Conservation (phyloP, 2,797 vertebrate genomes). For the Acrossocheilus fasciatus region DNA sequence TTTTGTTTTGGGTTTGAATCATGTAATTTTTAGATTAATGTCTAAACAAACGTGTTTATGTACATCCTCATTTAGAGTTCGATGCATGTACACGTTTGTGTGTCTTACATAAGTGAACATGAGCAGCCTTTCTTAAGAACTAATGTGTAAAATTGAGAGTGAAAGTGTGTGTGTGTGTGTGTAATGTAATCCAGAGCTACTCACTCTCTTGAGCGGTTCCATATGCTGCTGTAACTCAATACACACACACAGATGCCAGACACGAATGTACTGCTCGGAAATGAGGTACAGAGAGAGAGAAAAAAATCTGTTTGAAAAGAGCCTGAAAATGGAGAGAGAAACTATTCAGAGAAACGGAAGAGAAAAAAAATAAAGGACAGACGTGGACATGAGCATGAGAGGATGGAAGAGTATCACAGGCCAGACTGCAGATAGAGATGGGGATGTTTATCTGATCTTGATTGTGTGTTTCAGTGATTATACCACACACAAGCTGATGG, state of each 20-base stretch:
- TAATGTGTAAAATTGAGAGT: constrained; percentile 6
- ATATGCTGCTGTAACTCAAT: constrained; percentile 56
- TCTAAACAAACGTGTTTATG: neutral
- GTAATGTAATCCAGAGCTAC: constrained; percentile 42
- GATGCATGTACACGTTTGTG: neutral
- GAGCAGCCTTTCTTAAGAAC: neutral
- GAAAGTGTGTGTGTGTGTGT: constrained; percentile 4
- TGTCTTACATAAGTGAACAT: constrained; percentile 20
- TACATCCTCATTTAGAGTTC: neutral
- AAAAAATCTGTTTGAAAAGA: constrained; percentile 2
- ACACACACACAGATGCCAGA: constrained; percentile 49
- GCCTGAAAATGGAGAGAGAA: constrained; percentile 4
- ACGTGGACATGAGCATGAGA: neutral
- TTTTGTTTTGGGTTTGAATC: neutral
- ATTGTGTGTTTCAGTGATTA: neutral
- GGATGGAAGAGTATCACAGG: neutral
- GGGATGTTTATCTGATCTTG: neutral
- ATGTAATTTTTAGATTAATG: neutral
- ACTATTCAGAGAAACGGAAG: neutral
- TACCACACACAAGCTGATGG: neutral
- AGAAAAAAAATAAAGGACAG: neutral
- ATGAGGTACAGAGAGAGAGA: neutral
- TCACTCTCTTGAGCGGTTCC: constrained; percentile 47
- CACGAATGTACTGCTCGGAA: constrained; percentile 46
- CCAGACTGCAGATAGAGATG: neutral